Conservation (phyloP, 2,888 invertebrate species). For the Drosophila leonis region DNA sequence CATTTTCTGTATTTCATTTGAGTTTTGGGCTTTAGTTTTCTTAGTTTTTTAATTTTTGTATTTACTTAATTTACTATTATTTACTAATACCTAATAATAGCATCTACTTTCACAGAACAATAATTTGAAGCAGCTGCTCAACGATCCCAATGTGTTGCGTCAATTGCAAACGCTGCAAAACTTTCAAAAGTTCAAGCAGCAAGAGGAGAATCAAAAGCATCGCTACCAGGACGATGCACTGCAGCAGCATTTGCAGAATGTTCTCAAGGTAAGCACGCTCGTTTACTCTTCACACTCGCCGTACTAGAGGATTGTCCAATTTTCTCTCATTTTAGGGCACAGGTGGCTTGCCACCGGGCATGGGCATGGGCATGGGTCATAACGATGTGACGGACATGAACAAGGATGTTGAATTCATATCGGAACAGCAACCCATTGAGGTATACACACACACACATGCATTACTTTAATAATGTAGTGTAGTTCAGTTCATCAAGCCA, state of each 20-base stretch:
- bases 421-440: constrained; percentile 87
- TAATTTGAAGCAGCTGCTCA: constrained; percentile 86
- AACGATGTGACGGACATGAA: constrained; percentile 85
- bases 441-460: constrained; percentile 52
- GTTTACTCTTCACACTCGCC: not conserved
- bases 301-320: not conserved
- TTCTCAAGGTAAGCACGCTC: constrained; percentile 87
- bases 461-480: constrained; percentile 10
- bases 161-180: constrained; percentile 93
- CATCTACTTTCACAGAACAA: constrained; percentile 80
- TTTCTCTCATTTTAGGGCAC: constrained; percentile 74
- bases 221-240: constrained; percentile 91
- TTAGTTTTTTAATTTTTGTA: too few relatives aligned
- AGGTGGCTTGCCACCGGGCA: constrained; percentile 84
- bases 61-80: too few relatives aligned
- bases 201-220: constrained; percentile 89
- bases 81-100: too few relatives aligned
- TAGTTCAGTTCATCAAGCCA: constrained; percentile 14
- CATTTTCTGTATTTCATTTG: constrained; percentile 13
- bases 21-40: constrained; percentile 32
- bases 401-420: constrained; percentile 89
- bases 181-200: constrained; percentile 86
- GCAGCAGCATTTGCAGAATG: constrained; percentile 91
- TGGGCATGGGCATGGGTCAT: constrained; percentile 64
- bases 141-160: constrained; percentile 95